Evolutionary conservation across 2,888 invertebrate species (phyloP).

Genomic region (Bugulina stolonifera): DNA sequence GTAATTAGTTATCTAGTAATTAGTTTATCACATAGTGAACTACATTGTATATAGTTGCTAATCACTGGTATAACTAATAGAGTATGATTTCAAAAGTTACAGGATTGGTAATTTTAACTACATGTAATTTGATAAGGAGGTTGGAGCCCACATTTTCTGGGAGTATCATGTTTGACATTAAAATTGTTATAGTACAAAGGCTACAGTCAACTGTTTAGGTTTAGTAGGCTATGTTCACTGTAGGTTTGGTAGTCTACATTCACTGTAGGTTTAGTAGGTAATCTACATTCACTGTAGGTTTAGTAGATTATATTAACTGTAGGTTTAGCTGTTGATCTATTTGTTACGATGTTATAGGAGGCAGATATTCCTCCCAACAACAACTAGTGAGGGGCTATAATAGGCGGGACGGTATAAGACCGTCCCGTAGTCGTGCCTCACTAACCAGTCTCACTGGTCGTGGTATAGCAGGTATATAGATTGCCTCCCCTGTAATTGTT

Average conservation of each 20-base stretch:
- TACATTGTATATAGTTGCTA: no score
- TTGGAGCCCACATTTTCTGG: no score
- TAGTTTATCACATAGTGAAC: no score
- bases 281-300: neutral
- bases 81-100: no score
- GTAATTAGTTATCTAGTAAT: no score
- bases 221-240: neutral
- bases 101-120: no score
- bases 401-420: neutral
- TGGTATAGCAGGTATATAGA: neutral
- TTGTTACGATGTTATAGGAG: no score
- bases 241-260: neutral
- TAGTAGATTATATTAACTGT: neutral
- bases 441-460: neutral
- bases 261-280: neutral
- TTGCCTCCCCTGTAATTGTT: neutral
- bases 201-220: no score
- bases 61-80: no score
- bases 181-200: no score
- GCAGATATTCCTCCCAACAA: neutral
- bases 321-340: neutral
- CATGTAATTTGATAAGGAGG: no score
- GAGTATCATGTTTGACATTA: no score
- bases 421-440: conserved; percentile 13
- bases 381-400: neutral